Conservation (phyloP, 37 sponge, comb jelly and placozoan species). For the Halichondria panicea region DNA sequence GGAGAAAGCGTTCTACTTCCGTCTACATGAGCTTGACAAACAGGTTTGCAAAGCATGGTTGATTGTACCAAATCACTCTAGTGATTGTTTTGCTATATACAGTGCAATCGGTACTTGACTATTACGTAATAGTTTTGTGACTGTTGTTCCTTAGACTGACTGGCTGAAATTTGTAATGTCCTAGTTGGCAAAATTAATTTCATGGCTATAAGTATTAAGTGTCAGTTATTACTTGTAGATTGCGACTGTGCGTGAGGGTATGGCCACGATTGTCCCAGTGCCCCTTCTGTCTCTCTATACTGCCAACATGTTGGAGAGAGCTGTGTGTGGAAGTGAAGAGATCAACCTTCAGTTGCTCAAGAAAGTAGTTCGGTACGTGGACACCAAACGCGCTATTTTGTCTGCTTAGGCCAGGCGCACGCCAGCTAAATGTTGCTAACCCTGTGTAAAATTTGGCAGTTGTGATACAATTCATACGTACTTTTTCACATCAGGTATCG, state of each 20-base stretch:
- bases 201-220: not conserved
- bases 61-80: too few relatives aligned
- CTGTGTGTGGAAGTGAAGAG: slow-evolving; percentile 79
- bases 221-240: slow-evolving; percentile 36
- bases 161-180: too few relatives aligned
- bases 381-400: too few relatives aligned
- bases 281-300: slow-evolving; percentile 80
- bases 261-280: slow-evolving; percentile 85
- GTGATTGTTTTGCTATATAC: not conserved
- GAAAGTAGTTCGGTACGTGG: slow-evolving; percentile 77
- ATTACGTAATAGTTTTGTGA: not conserved
- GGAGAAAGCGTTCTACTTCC: slow-evolving; percentile 76
- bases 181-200: not conserved
- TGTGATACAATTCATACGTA: too few relatives aligned
- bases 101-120: not conserved
- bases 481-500: slow-evolving; percentile 51
- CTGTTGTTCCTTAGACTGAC: too few relatives aligned
- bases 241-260: slow-evolving; percentile 83
- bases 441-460: not conserved
- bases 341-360: slow-evolving; percentile 79
- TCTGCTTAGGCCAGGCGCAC: too few relatives aligned
- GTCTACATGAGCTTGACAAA: slow-evolving; percentile 85
- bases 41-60: slow-evolving; percentile 44
- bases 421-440: not conserved
- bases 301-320: slow-evolving; percentile 59